These are phyloP conservation scores for Rhynchonycteris naso DNA, from an alignment of 2,797 vertebrate species.

Conservation along the genomic window DNA sequence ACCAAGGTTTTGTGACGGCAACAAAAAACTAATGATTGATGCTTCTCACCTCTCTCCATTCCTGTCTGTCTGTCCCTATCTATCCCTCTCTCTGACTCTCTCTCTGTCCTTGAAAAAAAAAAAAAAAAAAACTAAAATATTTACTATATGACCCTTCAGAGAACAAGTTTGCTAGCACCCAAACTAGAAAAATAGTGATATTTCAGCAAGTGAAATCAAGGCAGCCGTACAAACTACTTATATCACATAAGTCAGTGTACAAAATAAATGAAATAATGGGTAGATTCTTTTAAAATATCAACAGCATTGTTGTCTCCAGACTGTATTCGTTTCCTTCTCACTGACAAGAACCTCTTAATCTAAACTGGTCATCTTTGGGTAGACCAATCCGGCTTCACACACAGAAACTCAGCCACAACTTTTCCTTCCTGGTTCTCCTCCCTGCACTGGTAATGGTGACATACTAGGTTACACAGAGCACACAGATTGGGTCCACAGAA, in stretches of 20 bases:
- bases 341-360: neutral
- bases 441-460: neutral
- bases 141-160: neutral
- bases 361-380: neutral
- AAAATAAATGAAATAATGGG: constrained; percentile 16
- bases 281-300: neutral
- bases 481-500: neutral
- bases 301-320: neutral
- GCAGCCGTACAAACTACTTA: neutral
- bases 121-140: neutral
- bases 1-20: no score
- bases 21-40: no score
- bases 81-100: no score
- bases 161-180: neutral
- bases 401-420: neutral
- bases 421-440: neutral
- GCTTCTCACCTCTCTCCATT: no score
- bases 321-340: neutral
- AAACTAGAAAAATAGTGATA: neutral
- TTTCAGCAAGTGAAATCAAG: constrained; percentile 6
- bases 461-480: neutral
- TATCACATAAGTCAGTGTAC: neutral
- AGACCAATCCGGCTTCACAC: neutral
- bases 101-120: no score
- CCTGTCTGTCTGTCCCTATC: no score